Percentiles rank a stretch among this genome's conserved stretches.
phyloP scores from a whole-genome alignment of 2,797 vertebrate genomes.

The Melanogrammus aeglefinus region DNA sequence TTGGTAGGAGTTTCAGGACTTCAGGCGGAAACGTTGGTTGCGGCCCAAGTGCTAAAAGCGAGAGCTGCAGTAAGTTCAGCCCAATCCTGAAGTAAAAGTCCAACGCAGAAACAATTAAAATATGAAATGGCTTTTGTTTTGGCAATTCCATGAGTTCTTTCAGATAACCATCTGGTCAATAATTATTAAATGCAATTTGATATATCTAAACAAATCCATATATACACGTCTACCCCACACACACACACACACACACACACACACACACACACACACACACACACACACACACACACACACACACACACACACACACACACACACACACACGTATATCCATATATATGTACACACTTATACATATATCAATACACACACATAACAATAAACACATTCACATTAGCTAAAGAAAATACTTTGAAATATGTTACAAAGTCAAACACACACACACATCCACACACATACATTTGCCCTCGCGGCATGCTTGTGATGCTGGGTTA shows the following conservation, averaged over 20 bases:
- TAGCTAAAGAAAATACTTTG: background rate
- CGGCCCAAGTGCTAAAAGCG: background rate
- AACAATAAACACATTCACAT: background rate
- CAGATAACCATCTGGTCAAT: background rate
- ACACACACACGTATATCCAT: no score
- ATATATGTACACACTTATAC: background rate
- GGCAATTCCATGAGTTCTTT: background rate
- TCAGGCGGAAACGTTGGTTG: constrained; percentile 1
- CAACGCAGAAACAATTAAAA: background rate
- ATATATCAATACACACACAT: background rate
- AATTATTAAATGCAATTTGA: background rate
- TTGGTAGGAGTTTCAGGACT: background rate
- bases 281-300: no score
- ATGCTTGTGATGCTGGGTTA: background rate
- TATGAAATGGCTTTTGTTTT: background rate
- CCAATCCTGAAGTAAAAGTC: background rate
- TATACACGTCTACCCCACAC: no score
- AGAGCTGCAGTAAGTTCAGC: background rate
- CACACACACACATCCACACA: background rate
- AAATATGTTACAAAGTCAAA: background rate
- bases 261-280: background rate
- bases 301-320: no score
- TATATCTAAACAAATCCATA: background rate
- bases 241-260: background rate
- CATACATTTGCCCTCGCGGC: background rate